Conservation (phyloP, 2,888 invertebrate species). For the Pseudococcus longispinus region DNA sequence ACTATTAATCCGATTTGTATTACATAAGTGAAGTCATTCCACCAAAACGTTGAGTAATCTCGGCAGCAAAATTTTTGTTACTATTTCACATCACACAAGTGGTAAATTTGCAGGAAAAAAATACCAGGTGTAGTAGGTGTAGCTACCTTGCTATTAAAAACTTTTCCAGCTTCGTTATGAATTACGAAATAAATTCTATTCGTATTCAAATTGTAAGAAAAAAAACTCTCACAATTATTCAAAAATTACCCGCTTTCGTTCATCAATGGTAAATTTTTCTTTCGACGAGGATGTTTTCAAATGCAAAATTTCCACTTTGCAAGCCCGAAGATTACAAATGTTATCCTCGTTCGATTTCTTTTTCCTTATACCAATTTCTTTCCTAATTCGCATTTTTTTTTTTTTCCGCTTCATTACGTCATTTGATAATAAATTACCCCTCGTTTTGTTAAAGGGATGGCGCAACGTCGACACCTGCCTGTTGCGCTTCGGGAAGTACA, state of each 20-base stretch:
- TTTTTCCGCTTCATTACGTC: slow-evolving; percentile 10
- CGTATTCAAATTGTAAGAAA: not conserved
- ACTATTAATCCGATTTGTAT: not conserved
- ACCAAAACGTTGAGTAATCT: not conserved
- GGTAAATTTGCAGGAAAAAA: not conserved
- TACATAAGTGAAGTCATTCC: not conserved
- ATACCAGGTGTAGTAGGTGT: not conserved
- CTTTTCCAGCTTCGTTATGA: not conserved
- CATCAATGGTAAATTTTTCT: slow-evolving; percentile 13
- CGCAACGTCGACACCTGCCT: slow-evolving; percentile 22
- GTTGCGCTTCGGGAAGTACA: not conserved
- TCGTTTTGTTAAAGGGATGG: not conserved
- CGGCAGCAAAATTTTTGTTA: not conserved
- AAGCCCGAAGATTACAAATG: not conserved
- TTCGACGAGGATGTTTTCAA: not conserved
- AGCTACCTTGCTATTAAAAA: not conserved
- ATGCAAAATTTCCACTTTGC: not conserved
- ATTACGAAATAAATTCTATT: slow-evolving; percentile 5
- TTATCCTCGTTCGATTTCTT: not conserved
- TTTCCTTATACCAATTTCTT: not conserved
- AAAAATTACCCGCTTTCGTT: not conserved
- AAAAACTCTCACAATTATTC: not conserved
- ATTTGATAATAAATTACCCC: slow-evolving; percentile 16
- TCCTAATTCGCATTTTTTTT: not conserved
- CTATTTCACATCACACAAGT: not conserved